phyloP scores from a whole-genome alignment of 2,113 vertebrate genomes.

The Zosterops pallidus region DNA sequence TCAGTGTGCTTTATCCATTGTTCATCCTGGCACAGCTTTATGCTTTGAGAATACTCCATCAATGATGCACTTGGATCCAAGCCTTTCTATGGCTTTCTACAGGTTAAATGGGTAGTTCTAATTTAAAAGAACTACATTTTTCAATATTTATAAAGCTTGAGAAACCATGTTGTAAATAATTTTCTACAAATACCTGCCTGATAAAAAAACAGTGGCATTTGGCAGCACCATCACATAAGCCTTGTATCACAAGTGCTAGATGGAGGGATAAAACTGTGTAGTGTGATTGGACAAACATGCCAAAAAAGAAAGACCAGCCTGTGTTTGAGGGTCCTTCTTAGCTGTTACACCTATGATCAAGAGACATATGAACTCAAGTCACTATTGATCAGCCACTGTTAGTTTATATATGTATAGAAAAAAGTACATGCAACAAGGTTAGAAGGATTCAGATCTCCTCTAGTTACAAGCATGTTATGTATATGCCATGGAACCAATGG shows the following conservation, averaged over 20 bases:
- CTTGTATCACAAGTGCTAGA: not conserved
- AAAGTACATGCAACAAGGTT: not conserved
- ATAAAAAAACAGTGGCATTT: not conserved
- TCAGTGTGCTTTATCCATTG: not conserved
- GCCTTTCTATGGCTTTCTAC: not conserved
- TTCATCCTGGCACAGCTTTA: not conserved
- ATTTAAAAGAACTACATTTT: not conserved
- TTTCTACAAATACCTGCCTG: not conserved
- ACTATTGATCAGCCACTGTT: not conserved
- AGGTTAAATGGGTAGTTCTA: not conserved
- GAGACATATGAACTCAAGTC: not conserved
- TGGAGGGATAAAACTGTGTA: not conserved
- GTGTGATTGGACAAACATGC: not conserved
- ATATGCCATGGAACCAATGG: not conserved
- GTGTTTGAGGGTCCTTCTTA: not conserved
- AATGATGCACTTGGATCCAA: not conserved
- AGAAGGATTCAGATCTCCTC: not conserved
- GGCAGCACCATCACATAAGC: not conserved
- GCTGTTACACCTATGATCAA: not conserved
- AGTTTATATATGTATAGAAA: not conserved
- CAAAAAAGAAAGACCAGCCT: not conserved
- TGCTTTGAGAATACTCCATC: not conserved
- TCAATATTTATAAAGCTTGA: not conserved
- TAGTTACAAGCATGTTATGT: not conserved
- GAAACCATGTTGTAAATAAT: not conserved